Evolutionary conservation across 2,888 invertebrate species (phyloP).

Genomic region (Cheilosia pagana): DNA sequence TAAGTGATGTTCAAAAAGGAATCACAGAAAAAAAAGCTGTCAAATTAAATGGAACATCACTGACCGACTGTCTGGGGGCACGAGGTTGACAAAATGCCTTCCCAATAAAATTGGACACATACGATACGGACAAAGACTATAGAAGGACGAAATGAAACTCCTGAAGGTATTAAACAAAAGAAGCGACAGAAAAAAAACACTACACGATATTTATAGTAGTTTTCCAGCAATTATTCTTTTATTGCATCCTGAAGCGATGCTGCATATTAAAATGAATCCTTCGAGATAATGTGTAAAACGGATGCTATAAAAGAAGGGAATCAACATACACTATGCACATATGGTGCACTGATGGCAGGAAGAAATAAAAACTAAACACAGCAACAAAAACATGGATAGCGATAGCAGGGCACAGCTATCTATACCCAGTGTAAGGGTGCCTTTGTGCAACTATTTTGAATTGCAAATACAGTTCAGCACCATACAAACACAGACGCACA

Average conservation of each 20-base stretch:
- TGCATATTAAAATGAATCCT: slow-evolving; percentile 64
- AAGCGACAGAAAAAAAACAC: neutral
- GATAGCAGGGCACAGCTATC: slow-evolving; percentile 30
- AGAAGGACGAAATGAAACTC: neutral
- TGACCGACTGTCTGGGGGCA: slow-evolving; percentile 39
- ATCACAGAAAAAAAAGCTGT: slow-evolving; percentile 16
- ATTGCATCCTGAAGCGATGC: slow-evolving; percentile 70
- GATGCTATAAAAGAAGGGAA: slow-evolving; percentile 53
- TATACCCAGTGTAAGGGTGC: slow-evolving; percentile 24
- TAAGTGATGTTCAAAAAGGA: slow-evolving; percentile 39
- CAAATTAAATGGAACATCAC: neutral
- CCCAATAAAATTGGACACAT: slow-evolving; percentile 3
- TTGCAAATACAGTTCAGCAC: slow-evolving; percentile 69
- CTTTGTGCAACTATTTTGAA: slow-evolving; percentile 67
- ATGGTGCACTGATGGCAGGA: slow-evolving; percentile 52
- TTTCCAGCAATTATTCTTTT: slow-evolving; percentile 70
- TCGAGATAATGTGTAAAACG: slow-evolving; percentile 53
- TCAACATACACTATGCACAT: slow-evolving; percentile 27
- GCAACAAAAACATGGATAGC: neutral
- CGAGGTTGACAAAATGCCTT: slow-evolving; percentile 46
- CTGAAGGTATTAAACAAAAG: slow-evolving; percentile 9
- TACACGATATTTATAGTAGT: neutral
- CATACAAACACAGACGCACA: slow-evolving; percentile 46
- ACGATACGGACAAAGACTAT: neutral
- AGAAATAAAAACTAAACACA: slow-evolving; percentile 66